These are phyloP conservation scores for Mormyrus lacerda DNA, from an alignment of 2,113 vertebrate species.

Conservation along the genomic window DNA sequence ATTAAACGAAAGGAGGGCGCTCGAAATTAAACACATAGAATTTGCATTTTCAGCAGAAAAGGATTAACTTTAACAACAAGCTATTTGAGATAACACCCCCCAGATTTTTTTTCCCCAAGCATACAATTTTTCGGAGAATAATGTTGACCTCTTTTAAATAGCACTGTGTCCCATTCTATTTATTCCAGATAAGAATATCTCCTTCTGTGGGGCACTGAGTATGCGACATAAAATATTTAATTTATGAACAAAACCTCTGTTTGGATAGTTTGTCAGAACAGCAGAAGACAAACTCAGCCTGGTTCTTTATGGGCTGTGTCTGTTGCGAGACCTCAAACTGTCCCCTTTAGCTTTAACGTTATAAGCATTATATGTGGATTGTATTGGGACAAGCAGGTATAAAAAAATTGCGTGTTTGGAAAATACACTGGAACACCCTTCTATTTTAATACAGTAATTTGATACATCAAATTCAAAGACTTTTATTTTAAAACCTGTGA, in stretches of 20 bases:
- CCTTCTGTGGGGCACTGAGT: neutral
- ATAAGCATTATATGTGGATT: neutral
- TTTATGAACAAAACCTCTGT: neutral
- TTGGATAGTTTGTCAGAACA: neutral
- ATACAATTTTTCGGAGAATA: conserved; percentile 17
- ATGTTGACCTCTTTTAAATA: conserved; percentile 8
- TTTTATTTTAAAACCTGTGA: neutral
- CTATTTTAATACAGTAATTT: neutral
- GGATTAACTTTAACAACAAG: conserved; percentile 23
- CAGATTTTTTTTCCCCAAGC: conserved; percentile 3
- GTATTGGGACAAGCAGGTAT: neutral
- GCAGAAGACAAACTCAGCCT: neutral
- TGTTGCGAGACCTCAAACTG: neutral
- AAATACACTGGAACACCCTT: neutral
- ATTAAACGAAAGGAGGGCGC: conserved; percentile 13
- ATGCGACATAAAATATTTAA: neutral
- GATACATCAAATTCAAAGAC: neutral
- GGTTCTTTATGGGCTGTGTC: neutral
- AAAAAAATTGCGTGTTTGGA: neutral
- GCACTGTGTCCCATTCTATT: neutral
- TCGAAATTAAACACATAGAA: conserved; percentile 24
- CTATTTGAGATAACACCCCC: conserved; percentile 2
- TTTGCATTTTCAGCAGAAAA: conserved; percentile 25
- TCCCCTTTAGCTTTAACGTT: neutral
- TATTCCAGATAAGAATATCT: conserved; percentile 4